Percentiles rank a stretch among this genome's conserved stretches.
Conservation (phyloP, 2,888 invertebrate species). For the Neoascia interrupta region DNA sequence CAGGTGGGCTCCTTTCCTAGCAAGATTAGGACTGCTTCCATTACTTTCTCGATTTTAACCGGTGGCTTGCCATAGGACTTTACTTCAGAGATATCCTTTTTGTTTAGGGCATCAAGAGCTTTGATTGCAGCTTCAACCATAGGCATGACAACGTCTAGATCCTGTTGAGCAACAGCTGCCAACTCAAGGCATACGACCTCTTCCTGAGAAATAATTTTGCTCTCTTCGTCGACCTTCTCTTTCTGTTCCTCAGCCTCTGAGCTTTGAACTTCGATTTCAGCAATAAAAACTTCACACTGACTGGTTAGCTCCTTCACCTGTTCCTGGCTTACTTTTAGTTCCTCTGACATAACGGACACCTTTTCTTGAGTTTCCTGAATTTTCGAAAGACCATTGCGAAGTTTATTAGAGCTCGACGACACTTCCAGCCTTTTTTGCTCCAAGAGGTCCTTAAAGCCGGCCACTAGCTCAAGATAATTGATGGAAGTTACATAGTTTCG, state of each 20-base stretch:
- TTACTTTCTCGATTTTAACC: slow-evolving; percentile 91
- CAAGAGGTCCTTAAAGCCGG: slow-evolving; percentile 89
- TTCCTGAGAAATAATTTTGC: slow-evolving; percentile 88
- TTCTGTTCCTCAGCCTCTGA: slow-evolving; percentile 91
- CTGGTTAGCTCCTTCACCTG: slow-evolving; percentile 88
- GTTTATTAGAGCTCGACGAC: slow-evolving; percentile 87
- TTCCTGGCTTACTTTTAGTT: slow-evolving; percentile 86
- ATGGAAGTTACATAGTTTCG: slow-evolving; percentile 94
- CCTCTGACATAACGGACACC: slow-evolving; percentile 91
- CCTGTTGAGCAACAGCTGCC: slow-evolving; percentile 90
- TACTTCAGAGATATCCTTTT: slow-evolving; percentile 93
- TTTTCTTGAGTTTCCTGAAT: slow-evolving; percentile 91
- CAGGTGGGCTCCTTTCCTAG: slow-evolving; percentile 86
- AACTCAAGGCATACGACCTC: slow-evolving; percentile 90
- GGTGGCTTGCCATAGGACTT: slow-evolving; percentile 94
- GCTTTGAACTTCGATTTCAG: slow-evolving; percentile 89
- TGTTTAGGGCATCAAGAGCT: slow-evolving; percentile 89
- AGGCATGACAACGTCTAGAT: slow-evolving; percentile 92
- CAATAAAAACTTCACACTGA: slow-evolving; percentile 92
- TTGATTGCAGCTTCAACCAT: slow-evolving; percentile 90
- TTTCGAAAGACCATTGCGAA: slow-evolving; percentile 90
- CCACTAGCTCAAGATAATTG: slow-evolving; percentile 91
- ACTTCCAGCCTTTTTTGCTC: slow-evolving; percentile 86
- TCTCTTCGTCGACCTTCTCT: slow-evolving; percentile 86
- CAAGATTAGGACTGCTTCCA: slow-evolving; percentile 94